Percentiles rank a stretch among this genome's conserved stretches.
Conservation (phyloP, 2,797 vertebrate species). For the Urocyon cinereoargenteus region DNA sequence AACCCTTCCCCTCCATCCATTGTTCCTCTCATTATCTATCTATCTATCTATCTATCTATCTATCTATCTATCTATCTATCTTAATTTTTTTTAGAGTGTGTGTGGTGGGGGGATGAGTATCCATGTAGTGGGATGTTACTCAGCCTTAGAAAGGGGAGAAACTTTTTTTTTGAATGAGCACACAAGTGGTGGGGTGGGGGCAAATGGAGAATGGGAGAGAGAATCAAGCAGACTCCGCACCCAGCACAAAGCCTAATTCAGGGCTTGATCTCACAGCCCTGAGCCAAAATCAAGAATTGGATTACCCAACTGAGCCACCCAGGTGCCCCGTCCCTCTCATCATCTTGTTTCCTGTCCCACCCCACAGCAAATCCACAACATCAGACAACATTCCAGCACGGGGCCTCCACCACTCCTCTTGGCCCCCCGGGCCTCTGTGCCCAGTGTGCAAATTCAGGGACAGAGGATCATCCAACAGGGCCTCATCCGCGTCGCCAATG, state of each 20-base stretch:
- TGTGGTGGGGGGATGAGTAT: neutral
- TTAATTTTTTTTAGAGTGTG: neutral
- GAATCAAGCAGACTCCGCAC: neutral
- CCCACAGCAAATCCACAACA: constrained; percentile 95
- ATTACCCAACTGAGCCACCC: neutral
- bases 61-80: no score
- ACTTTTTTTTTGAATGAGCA: neutral
- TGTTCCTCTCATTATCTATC: neutral
- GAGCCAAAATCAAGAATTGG: neutral
- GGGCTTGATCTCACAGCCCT: neutral
- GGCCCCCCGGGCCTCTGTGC: constrained; percentile 95
- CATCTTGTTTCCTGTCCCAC: constrained; percentile 60
- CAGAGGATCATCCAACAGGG: constrained; percentile 99
- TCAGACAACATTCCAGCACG: constrained; percentile 95
- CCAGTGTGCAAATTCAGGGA: constrained; percentile 97
- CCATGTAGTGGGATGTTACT: neutral
- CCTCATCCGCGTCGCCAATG: constrained; percentile 97
- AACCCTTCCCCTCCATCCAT: constrained; percentile 8
- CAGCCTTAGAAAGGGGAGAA: neutral
- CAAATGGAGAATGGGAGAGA: neutral
- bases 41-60: no score
- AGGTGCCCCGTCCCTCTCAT: neutral
- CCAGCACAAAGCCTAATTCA: neutral
- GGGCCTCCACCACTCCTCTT: constrained; percentile 96
- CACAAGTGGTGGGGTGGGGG: neutral